phyloP scores from a whole-genome alignment of 1,140 invertebrate genomes.

The Trichonephila clavipes region DNA sequence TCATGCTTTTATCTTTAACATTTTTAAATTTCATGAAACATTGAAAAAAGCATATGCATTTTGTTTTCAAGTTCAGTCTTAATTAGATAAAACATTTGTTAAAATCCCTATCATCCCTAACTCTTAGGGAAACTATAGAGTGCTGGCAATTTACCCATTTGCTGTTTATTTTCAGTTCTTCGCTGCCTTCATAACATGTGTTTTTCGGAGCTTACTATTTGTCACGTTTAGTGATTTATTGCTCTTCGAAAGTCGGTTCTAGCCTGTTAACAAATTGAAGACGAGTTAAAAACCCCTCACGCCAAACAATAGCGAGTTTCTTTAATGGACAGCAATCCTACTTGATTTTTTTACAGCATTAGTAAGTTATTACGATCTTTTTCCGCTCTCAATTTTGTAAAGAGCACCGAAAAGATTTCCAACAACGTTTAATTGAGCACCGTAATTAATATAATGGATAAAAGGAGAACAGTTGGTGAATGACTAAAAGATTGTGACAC shows the following conservation, averaged over 20 bases:
- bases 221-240: slow-evolving; percentile 70
- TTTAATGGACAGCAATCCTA: slow-evolving; percentile 28
- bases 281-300: slow-evolving; percentile 70
- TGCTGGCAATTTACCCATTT: slow-evolving; percentile 34
- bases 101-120: slow-evolving; percentile 31
- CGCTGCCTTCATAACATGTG: slow-evolving; percentile 64
- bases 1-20: no score
- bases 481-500: background rate
- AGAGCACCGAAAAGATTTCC: slow-evolving; percentile 23
- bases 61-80: background rate
- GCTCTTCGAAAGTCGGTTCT: slow-evolving; percentile 48
- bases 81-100: background rate
- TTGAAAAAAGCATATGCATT: no score
- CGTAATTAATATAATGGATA: slow-evolving; percentile 66
- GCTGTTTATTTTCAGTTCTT: slow-evolving; percentile 61
- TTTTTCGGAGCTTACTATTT: slow-evolving; percentile 69
- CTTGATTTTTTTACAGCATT: slow-evolving; percentile 35
- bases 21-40: no score
- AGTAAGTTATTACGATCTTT: background rate
- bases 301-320: slow-evolving; percentile 61
- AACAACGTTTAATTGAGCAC: slow-evolving; percentile 50
- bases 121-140: background rate
- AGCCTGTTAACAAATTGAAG: slow-evolving; percentile 74
- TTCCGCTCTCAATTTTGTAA: slow-evolving; percentile 37
- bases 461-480: slow-evolving; percentile 44